Evolutionary conservation across 2,888 invertebrate species (phyloP).

Genomic region (Megamerina dolium): DNA sequence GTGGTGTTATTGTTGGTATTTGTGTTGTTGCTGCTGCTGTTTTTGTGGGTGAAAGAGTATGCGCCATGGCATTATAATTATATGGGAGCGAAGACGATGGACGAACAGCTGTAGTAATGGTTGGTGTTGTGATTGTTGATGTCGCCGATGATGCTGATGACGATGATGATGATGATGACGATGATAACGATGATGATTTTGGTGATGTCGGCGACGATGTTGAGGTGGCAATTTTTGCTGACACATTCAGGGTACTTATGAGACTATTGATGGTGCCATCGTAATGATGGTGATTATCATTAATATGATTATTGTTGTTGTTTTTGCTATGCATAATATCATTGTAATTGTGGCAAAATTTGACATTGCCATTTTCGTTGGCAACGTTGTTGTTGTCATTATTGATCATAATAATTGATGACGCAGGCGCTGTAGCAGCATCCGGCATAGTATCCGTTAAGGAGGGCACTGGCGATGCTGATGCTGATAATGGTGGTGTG

Average conservation of each 20-base stretch:
- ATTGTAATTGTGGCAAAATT: too few species aligned
- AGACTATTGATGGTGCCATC: too few species aligned
- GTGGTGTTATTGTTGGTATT: background rate
- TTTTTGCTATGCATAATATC: background rate
- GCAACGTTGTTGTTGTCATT: conserved; percentile 21
- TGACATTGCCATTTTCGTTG: conserved; percentile 17
- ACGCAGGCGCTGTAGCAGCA: conserved; percentile 8
- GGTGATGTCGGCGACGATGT: background rate
- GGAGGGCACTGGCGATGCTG: conserved; percentile 37
- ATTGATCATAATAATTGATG: conserved; percentile 15
- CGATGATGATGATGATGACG: too few species aligned
- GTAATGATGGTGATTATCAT: conserved; percentile 12
- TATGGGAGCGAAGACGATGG: too few species aligned
- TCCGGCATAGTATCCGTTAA: conserved; percentile 30
- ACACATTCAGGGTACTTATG: conserved; percentile 1
- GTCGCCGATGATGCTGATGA: background rate
- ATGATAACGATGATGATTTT: background rate
- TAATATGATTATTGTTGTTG: conserved; percentile 15
- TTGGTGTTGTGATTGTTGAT: background rate
- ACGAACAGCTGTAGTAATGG: conserved; percentile 2
- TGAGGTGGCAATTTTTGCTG: background rate
- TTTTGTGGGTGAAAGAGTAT: too few species aligned
- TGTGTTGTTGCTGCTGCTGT: too few species aligned
- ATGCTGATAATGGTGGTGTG: conserved; percentile 38
- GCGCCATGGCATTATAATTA: too few species aligned